phyloP scores from a whole-genome alignment of 2,888 invertebrate species.

The Cantharis lateralis region DNA sequence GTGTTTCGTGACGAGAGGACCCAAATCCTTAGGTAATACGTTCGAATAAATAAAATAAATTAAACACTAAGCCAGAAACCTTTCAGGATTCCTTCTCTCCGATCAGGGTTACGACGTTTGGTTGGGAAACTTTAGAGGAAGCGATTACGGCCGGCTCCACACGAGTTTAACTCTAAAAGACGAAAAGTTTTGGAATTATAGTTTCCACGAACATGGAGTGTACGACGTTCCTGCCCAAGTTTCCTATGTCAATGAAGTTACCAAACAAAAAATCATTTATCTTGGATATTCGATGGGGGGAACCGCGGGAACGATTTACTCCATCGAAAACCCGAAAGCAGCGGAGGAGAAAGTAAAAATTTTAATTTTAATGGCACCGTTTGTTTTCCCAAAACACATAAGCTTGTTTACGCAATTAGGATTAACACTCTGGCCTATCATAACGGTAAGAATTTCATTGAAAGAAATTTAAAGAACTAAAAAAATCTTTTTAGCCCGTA shows the following conservation, averaged over 20 bases:
- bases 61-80: not conserved
- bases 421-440: not conserved
- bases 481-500: not conserved
- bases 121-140: slow-evolving; percentile 56
- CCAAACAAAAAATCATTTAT: slow-evolving; percentile 60
- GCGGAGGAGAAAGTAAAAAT: slow-evolving; percentile 67
- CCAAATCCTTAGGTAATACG: slow-evolving; percentile 18
- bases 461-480: not conserved
- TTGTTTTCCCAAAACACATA: slow-evolving; percentile 61
- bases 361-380: slow-evolving; percentile 65
- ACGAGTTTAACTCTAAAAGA: slow-evolving; percentile 45
- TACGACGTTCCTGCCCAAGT: slow-evolving; percentile 28
- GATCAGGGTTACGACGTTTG: slow-evolving; percentile 62
- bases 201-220: slow-evolving; percentile 32
- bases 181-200: slow-evolving; percentile 47
- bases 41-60: not conserved
- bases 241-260: slow-evolving; percentile 25
- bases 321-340: slow-evolving; percentile 67
- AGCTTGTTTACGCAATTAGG: slow-evolving; percentile 53
- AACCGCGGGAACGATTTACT: slow-evolving; percentile 68
- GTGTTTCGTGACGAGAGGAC: slow-evolving; percentile 41
- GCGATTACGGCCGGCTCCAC: slow-evolving; percentile 41
- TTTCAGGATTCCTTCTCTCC: slow-evolving; percentile 56
- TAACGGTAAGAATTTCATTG: not conserved
- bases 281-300: slow-evolving; percentile 88